Conservation (phyloP, 2,888 invertebrate genomes). For the Odontomyia ornata region DNA sequence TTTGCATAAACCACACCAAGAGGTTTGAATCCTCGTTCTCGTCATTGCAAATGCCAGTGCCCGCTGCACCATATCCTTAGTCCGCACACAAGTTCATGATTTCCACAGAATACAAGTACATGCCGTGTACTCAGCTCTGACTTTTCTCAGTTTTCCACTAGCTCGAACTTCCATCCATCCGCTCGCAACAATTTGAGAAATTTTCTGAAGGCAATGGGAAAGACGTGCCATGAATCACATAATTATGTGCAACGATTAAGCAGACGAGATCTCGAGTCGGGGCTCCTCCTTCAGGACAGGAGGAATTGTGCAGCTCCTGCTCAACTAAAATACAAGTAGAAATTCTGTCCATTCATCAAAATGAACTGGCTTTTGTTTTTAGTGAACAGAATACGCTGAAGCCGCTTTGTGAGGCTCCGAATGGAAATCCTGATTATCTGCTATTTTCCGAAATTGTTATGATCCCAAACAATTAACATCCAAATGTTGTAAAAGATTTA, state of each 20-base stretch:
- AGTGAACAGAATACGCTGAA: too few species aligned
- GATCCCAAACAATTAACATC: too few species aligned
- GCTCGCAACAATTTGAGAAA: constrained; percentile 25
- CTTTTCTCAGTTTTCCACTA: constrained; percentile 10
- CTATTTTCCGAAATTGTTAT: too few species aligned
- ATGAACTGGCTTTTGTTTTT: background rate
- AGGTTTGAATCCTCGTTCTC: background rate
- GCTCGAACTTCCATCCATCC: constrained; percentile 16
- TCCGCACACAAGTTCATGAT: background rate
- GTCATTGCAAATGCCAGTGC: too few species aligned
- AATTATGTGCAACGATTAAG: constrained; percentile 33
- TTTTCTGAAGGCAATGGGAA: constrained; percentile 21
- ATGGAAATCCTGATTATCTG: too few species aligned
- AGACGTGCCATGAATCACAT: constrained; percentile 41
- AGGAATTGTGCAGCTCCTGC: too few species aligned
- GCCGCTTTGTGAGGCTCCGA: too few species aligned
- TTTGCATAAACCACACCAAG: constrained; percentile 29
- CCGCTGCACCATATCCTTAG: too few species aligned
- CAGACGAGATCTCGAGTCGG: background rate
- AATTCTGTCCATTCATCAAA: background rate
- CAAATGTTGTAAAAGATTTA: too few species aligned
- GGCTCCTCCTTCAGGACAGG: too few species aligned
- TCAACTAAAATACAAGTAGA: too few species aligned
- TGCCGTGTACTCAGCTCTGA: background rate
- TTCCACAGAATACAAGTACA: background rate